Evolutionary conservation across 2,888 invertebrate species (phyloP), one percentile per base, ranked within the genome.

Genomic region (Lomographa bimaculata): DNA sequence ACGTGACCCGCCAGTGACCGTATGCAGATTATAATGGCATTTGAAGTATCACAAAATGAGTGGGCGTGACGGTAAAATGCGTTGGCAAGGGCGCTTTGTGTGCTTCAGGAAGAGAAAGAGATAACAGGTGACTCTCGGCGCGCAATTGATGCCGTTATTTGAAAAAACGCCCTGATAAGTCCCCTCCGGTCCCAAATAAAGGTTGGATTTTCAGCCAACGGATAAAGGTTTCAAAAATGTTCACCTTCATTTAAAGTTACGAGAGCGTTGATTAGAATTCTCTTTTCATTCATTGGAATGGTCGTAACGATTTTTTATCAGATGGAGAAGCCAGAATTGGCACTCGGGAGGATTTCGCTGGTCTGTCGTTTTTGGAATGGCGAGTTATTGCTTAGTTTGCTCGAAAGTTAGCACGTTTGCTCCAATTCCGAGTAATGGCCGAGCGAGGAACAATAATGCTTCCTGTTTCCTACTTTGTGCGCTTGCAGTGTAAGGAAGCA

Each of bases 91-190:
- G 50, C 64, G 64, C 62, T 71, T 71, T 71, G 71, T 71, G 61
- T 50, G 61, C 52, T 54, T 46, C 76, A 74, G 77, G 76, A 80
- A 76, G 70, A 69, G 72, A 63, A 70, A 63, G 64, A 73, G 76
- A 80, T 80, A 80, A 79, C 76, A 71, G 73, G 69, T 67, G 71
- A 71, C 69, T 65, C 71, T 64, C 68, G 73, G 70, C 64, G 54
- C 60, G 68, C 63, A 79, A 79, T 78, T 73, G 77, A 73, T 66
- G 71, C 66, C 67, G 72, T 74, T 78, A 79, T 80, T 81, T 68
- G 76, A 77, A 81, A n/a, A 78, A 81, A 77, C 71, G 65, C 65
- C 63, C 74, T 67, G 79, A 80, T 81, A 81, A 80, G 77, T 75
- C 77, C 73, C 67, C 71, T 66, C 72, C 69, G 66, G 70, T 63